Evolutionary conservation across 30 jellyfish, hydroid and myxozoan species (phyloP).

Genomic region (Aurelia sp.): DNA sequence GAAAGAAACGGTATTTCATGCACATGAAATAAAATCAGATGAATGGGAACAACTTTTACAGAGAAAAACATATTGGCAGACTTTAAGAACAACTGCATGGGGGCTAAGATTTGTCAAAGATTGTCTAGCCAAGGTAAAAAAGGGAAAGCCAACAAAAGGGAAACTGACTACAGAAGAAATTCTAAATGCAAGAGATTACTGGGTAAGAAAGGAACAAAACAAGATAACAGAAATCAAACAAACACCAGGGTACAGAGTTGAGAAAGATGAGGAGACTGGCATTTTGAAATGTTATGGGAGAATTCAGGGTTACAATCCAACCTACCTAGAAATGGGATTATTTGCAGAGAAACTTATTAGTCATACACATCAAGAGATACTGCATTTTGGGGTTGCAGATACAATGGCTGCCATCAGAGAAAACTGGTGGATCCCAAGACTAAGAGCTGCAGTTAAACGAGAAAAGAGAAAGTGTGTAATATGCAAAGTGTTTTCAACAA

Average conservation of each 20-base stretch:
- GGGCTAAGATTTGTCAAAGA: too few species aligned
- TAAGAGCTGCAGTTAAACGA: conserved; percentile 30
- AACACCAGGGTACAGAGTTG: background rate
- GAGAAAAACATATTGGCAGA: too few species aligned
- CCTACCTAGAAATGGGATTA: conserved; percentile 15
- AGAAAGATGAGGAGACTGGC: conserved; percentile 1
- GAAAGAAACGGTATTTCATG: too few species aligned
- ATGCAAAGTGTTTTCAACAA: conserved; percentile 56
- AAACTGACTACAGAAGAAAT: background rate
- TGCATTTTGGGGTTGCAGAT: background rate
- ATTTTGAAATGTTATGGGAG: conserved; percentile 6
- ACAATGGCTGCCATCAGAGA: conserved; percentile 44
- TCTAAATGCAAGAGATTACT: background rate
- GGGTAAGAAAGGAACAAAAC: too few species aligned
- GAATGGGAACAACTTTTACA: too few species aligned
- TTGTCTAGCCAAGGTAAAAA: too few species aligned
- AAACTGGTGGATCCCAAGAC: conserved; percentile 19
- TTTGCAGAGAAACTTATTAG: conserved; percentile 36
- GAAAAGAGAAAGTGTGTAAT: conserved; percentile 8
- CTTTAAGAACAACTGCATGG: too few species aligned
- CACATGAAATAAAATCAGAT: too few species aligned
- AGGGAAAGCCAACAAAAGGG: too few species aligned
- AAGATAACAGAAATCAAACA: too few species aligned
- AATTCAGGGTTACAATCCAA: background rate
- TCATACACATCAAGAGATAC: conserved; percentile 17